Conservation (phyloP, 2,888 invertebrate species). For the Drosophila peninsularis region DNA sequence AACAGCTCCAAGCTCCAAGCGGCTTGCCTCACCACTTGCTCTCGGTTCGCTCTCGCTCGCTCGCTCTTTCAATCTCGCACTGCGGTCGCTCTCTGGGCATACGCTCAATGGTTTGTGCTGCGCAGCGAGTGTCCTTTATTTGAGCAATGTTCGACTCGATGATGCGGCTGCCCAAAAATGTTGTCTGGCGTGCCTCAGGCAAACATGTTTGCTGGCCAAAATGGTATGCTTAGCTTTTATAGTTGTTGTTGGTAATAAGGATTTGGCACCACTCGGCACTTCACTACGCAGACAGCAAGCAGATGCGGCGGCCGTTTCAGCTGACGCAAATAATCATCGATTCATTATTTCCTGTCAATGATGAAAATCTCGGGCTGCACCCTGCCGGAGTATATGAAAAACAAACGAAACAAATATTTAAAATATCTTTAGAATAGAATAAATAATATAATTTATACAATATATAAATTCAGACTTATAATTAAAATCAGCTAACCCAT, state of each 20-base stretch:
- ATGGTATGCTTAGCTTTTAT: constrained; percentile 41
- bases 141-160: constrained; percentile 50
- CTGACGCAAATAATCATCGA: constrained; percentile 76
- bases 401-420: constrained; percentile 2
- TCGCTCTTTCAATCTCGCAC: constrained; percentile 3
- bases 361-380: constrained; percentile 60
- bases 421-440: neutral
- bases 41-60: constrained; percentile 17
- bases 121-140: constrained; percentile 49
- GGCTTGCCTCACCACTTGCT: constrained; percentile 24
- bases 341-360: constrained; percentile 75
- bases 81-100: constrained; percentile 32
- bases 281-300: constrained; percentile 53
- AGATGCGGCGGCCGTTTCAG: constrained; percentile 68
- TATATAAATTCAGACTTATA: neutral
- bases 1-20: constrained; percentile 35
- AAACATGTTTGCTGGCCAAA: constrained; percentile 62
- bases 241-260: constrained; percentile 35
- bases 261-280: constrained; percentile 59
- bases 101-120: constrained; percentile 54
- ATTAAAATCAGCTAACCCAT: neutral
- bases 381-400: constrained; percentile 34
- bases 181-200: constrained; percentile 57
- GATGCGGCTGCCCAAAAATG: constrained; percentile 55
- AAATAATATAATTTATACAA: no score